Evolutionary conservation across 2,888 invertebrate species (phyloP).

Genomic region (Nomada flava): DNA sequence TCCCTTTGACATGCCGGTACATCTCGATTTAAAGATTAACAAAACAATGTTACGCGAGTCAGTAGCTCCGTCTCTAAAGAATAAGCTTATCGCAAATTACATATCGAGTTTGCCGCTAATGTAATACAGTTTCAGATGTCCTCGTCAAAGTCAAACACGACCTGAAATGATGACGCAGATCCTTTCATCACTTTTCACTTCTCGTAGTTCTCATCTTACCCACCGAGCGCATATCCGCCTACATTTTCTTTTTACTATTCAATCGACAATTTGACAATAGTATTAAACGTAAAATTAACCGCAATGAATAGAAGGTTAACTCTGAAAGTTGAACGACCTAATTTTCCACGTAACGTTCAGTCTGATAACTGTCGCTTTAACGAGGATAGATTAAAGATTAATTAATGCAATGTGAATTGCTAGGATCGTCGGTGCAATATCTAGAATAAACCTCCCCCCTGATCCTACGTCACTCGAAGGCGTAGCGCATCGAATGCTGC

Average conservation of each 20-base stretch:
- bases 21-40: constrained; percentile 3
- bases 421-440: constrained; percentile 13
- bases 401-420: constrained; percentile 53
- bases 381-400: constrained; percentile 59
- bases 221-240: not conserved
- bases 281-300: constrained; percentile 46
- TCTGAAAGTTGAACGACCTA: constrained; percentile 58
- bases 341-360: constrained; percentile 28
- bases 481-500: not conserved
- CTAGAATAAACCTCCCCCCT: constrained; percentile 10
- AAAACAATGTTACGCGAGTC: constrained; percentile 6
- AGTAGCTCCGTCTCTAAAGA: not conserved
- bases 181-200: not conserved
- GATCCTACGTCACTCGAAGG: constrained; percentile 11
- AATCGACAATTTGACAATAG: constrained; percentile 21
- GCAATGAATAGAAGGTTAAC: constrained; percentile 58
- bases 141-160: not conserved
- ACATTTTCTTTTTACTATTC: not conserved
- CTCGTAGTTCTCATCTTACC: not conserved
- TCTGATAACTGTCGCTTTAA: constrained; percentile 52
- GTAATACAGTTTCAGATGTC: not conserved
- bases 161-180: too few relatives aligned
- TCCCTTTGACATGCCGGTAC: not conserved
- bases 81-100: constrained; percentile 4
- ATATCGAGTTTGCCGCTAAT: not conserved